Conservation (phyloP, 1,140 invertebrate species). For the Halesus radiatus region DNA sequence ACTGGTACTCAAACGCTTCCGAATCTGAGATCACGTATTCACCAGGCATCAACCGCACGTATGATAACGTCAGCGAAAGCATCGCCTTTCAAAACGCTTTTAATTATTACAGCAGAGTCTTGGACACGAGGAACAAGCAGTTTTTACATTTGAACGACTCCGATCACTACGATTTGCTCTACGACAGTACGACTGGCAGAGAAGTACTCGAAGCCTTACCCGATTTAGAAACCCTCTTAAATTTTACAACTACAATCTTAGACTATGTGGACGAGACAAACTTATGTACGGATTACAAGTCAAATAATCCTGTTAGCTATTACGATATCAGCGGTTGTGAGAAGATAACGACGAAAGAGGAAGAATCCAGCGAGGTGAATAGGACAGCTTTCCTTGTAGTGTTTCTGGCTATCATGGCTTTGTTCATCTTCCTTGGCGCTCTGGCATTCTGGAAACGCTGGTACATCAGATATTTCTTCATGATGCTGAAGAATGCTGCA, state of each 20-base stretch:
- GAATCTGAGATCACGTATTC: background rate
- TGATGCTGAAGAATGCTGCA: conserved; percentile 70
- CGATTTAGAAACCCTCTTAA: conserved; percentile 29
- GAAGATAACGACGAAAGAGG: background rate
- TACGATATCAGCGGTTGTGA: conserved; percentile 58
- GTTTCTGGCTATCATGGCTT: conserved; percentile 58
- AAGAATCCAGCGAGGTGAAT: background rate
- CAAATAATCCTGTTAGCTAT: conserved; percentile 48
- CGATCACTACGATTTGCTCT: background rate
- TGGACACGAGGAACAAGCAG: background rate
- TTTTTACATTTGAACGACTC: conserved; percentile 1
- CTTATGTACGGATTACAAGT: conserved; percentile 59
- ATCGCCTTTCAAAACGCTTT: conserved; percentile 49
- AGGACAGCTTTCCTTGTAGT: conserved; percentile 44
- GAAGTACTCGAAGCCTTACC: background rate
- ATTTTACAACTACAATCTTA: conserved; percentile 59
- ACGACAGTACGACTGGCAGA: background rate
- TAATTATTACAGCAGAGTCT: conserved; percentile 40
- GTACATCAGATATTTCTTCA: conserved; percentile 71
- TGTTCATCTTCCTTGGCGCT: conserved; percentile 59
- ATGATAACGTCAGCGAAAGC: conserved; percentile 23
- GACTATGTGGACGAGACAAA: conserved; percentile 61
- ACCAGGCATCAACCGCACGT: background rate
- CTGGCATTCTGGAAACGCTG: conserved; percentile 66
- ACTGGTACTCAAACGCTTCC: conserved; percentile 35